phyloP scores from a whole-genome alignment of 1,140 invertebrate genomes.

The Drosophila oshimai region DNA sequence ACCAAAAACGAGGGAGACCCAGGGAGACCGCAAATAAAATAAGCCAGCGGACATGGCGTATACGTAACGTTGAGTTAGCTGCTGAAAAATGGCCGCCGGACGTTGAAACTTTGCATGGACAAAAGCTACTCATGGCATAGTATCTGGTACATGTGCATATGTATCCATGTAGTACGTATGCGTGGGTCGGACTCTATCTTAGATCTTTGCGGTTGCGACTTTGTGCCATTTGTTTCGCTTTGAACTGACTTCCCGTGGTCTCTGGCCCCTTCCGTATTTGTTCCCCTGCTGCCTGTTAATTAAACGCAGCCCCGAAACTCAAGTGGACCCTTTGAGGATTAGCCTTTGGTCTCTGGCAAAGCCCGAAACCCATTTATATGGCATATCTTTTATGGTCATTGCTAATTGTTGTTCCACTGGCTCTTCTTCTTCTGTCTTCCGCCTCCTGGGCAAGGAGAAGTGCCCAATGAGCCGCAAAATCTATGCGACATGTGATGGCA shows the following conservation, averaged over 20 bases:
- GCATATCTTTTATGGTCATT: constrained; percentile 65
- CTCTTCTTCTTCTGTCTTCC: no score
- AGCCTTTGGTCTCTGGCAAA: constrained; percentile 41
- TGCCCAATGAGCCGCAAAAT: constrained; percentile 70
- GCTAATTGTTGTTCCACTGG: constrained; percentile 63
- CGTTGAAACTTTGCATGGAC: constrained; percentile 52
- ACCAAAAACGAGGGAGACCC: constrained; percentile 8
- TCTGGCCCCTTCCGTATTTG: not conserved
- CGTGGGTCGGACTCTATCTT: constrained; percentile 40
- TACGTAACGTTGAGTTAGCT: constrained; percentile 66
- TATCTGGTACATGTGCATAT: not conserved
- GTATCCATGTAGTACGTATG: not conserved
- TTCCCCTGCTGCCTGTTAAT: constrained; percentile 47
- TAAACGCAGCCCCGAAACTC: constrained; percentile 62
- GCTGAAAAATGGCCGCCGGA: constrained; percentile 69
- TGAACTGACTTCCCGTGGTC: constrained; percentile 52
- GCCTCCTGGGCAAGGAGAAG: constrained; percentile 6
- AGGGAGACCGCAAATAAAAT: constrained; percentile 70
- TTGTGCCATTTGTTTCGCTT: constrained; percentile 67
- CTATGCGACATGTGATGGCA: constrained; percentile 78
- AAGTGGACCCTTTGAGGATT: constrained; percentile 62
- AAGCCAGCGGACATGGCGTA: constrained; percentile 64
- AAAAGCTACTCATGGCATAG: constrained; percentile 26
- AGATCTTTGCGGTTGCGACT: constrained; percentile 67
- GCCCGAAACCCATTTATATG: constrained; percentile 38